Base-by-base conservation (phyloP, 2,888 invertebrate species). In the Rhimphoctona megacephalus region DNA sequence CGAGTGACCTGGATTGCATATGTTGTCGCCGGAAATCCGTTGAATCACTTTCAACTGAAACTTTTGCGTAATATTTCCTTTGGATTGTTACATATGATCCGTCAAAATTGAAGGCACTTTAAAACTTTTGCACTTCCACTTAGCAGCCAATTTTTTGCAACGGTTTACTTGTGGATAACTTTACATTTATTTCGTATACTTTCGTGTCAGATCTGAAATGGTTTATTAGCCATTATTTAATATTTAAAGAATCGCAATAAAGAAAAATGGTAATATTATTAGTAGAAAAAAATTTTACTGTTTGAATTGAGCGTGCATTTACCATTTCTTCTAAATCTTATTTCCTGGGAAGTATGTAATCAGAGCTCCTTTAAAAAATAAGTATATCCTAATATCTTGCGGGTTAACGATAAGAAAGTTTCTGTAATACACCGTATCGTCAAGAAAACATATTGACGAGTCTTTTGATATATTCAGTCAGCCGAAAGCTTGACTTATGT, bases 341-440 rank as follows among this genome's bases (percentile, higher is more conserved):
- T 33, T 66, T 77, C 49, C 64, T 46, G 33, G 36, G 22, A 77
- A 36, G 49, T 66, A 19, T 61, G 49, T 46, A 39, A 19, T 22
- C 30, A 22, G 19, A 66, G 19, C 46, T 77, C 22, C n/a, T 36
- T 3, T 22, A 33, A 17, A 52, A 61, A 17, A 33, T 33, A 66
- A n/a, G 30, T 33, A 9, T 6, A 39, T 9, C 36, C 61, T 61
- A 25, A 61, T 36, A 66, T 17, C 30, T 57, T 61, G 52, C 61
- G 25, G 25, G 43, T 33, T 22, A 43, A 52, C 64, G 77, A 22
- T 33, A 66, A 66, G 77, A 77, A 77, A 77, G 77, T 77, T 77
- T 25, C 22, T 66, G 67, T 67, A 78, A 67, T 17, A 78, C 8
- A 46, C 17, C 49, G 67, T 66, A 52, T 78, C 77, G 52, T 49